Base-by-base conservation (phyloP, 1,140 invertebrate species). In the Pectinophora gossypiella region DNA sequence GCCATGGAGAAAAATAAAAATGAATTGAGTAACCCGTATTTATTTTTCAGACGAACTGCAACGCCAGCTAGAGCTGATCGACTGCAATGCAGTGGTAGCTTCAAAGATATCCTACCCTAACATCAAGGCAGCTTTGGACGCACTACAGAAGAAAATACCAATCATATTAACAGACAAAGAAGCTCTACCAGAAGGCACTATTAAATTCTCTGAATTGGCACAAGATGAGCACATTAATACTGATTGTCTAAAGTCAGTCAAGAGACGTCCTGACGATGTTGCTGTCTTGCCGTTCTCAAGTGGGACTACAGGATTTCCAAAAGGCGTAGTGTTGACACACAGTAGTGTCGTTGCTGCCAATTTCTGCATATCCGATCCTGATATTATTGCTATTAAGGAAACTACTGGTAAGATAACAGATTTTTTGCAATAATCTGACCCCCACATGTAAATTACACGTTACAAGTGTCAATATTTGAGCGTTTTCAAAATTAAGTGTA, bases 261-360 rank as follows among this genome's bases (percentile, higher is more conserved):
- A 80, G 35, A 65, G 87, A 20, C 73, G 64, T 58, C 45, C 72
- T 2, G 73, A 91, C 16, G 90, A 92, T 61, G 68, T 90, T 3
- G 86, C 89, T 2, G 71, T 93, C 42, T 60, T 93, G 54, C 91
- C 91, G 1, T 93, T 91, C 67, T 94, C 95, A 0, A 96, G 95
- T 76, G 96, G 96, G 9, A 97, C 96, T 6, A 97, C 95, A 20
- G 96, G 96, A 18, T 83, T 94, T 45, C 95, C 96, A 4, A 98
- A 98, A 89, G 96, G 94, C 16, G 96, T 97, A 0, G 91, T 94
- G 71, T 75, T 96, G 3, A 93, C 94, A 0, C 95, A 97, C 72
- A 85, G 74, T 46, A 92, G 90, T 68, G 72, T 92, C 23, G 79
- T 89, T 5, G 73, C 89, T 1, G 90, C 91, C 59, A 88, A 85